Evolutionary conservation across 2,797 vertebrate species (phyloP).

Genomic region (Cossypha heuglini): DNA sequence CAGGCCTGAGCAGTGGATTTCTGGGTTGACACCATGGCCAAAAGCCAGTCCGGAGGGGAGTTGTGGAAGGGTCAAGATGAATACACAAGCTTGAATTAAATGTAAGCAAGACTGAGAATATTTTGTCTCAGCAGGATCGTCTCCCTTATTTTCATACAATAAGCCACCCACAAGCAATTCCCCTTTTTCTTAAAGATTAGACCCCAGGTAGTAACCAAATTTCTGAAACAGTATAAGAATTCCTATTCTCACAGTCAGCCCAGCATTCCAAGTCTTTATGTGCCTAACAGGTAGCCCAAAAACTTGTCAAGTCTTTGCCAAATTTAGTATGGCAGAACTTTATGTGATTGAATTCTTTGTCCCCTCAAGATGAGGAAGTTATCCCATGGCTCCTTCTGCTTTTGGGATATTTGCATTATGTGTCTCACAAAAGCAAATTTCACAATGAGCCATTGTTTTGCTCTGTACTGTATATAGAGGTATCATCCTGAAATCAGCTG

Average conservation of each 20-base stretch:
- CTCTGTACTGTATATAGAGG: fast-evolving
- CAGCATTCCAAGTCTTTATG: background rate
- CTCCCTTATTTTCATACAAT: background rate
- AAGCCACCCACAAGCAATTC: fast-evolving
- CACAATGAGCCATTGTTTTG: background rate
- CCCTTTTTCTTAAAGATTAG: background rate
- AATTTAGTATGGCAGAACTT: background rate
- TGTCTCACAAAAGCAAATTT: background rate
- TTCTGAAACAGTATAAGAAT: background rate
- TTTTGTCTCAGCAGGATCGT: background rate
- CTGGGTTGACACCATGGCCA: background rate
- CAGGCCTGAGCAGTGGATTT: background rate
- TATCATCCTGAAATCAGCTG: background rate
- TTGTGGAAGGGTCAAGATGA: background rate
- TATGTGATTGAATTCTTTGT: background rate
- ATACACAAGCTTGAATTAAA: background rate
- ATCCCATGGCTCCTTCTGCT: background rate
- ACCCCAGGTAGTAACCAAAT: background rate
- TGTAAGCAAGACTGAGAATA: background rate
- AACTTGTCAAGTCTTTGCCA: background rate
- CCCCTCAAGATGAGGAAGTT: background rate
- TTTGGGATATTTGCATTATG: background rate
- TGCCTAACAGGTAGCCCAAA: background rate
- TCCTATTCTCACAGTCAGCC: background rate
- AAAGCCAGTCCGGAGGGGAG: background rate